Percentiles rank a stretch among this genome's conserved stretches.
phyloP scores from a whole-genome alignment of 2,113 vertebrate species.

The Toxotes chatareus region DNA sequence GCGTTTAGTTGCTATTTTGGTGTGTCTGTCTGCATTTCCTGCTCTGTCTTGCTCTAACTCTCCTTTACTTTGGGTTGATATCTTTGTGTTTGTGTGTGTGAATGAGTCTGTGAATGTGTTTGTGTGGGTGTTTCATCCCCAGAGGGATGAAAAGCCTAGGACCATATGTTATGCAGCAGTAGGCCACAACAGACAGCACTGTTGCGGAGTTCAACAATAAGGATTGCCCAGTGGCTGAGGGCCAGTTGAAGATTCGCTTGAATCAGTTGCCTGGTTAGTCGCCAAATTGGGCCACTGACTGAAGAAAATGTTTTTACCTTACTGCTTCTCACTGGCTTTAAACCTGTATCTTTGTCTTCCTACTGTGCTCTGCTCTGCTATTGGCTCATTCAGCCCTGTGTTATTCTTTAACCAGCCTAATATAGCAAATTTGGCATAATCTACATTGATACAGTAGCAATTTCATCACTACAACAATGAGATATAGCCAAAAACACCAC shows the following conservation, averaged over 20 bases:
- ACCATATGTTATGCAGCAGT: conserved; percentile 78
- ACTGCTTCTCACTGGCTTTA: conserved; percentile 24
- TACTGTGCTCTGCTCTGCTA: conserved; percentile 5
- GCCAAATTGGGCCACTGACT: conserved; percentile 48
- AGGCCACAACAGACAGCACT: conserved; percentile 68
- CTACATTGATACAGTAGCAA: not conserved
- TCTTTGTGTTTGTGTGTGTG: conserved; percentile 32
- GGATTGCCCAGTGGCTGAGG: conserved; percentile 56
- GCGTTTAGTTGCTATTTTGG: conserved; percentile 64
- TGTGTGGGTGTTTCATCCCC: conserved; percentile 75
- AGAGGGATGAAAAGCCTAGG: conserved; percentile 73
- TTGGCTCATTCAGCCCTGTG: conserved; percentile 5
- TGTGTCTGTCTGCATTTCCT: conserved; percentile 54
- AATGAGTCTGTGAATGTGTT: conserved; percentile 65
- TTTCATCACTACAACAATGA: not conserved
- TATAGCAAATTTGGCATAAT: not conserved
- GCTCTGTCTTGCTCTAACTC: conserved; percentile 10
- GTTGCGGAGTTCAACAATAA: conserved; percentile 61
- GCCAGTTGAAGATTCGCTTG: conserved; percentile 61
- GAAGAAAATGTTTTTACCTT: conserved; percentile 36
- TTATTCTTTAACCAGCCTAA: conserved; percentile 7
- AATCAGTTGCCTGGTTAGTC: conserved; percentile 49
- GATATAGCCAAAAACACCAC: not conserved
- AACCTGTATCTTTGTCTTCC: conserved; percentile 27
- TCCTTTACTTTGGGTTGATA: conserved; percentile 6